Evolutionary conservation across 2,888 invertebrate genomes (phyloP).

Genomic region (Dioctria linearis): DNA sequence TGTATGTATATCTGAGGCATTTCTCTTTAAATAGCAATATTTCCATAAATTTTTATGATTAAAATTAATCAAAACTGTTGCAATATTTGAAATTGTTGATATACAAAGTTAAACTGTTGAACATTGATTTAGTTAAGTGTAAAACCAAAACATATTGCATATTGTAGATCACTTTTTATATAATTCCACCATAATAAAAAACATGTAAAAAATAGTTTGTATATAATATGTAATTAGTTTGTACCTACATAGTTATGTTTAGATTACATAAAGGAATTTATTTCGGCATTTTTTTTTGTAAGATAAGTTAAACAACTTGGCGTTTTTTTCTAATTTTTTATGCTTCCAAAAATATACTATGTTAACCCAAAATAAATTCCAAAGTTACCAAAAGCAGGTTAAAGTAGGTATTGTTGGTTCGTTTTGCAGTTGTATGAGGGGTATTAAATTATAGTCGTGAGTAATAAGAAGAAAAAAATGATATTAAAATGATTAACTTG

Average conservation of each 20-base stretch:
- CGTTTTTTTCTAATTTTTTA: neutral
- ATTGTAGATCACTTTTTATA: slow-evolving; percentile 9
- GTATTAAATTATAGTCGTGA: too few species aligned
- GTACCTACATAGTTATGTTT: neutral
- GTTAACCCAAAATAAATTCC: slow-evolving; percentile 8
- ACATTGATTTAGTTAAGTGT: neutral
- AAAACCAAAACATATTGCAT: neutral
- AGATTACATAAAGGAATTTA: slow-evolving; percentile 13
- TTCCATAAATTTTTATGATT: neutral
- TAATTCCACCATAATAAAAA: slow-evolving; percentile 17
- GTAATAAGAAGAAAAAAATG: too few species aligned
- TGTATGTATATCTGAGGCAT: neutral
- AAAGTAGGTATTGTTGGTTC: neutral
- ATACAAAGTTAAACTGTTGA: slow-evolving; percentile 8
- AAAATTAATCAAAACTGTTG: slow-evolving; percentile 32
- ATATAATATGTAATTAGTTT: neutral
- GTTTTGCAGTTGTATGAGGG: too few species aligned
- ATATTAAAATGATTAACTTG: neutral
- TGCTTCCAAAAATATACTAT: neutral
- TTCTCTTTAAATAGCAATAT: slow-evolving; percentile 17
- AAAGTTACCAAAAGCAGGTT: slow-evolving; percentile 9
- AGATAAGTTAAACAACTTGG: slow-evolving; percentile 17
- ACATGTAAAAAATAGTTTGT: neutral
- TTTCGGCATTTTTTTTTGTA: slow-evolving; percentile 21
- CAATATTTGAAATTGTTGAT: slow-evolving; percentile 31